A percentile compares a stretch with the other conserved stretches of the same genome.
These are phyloP conservation scores for Cephus pulcher DNA, from an alignment of 2,888 invertebrate species.

Conservation along the genomic window DNA sequence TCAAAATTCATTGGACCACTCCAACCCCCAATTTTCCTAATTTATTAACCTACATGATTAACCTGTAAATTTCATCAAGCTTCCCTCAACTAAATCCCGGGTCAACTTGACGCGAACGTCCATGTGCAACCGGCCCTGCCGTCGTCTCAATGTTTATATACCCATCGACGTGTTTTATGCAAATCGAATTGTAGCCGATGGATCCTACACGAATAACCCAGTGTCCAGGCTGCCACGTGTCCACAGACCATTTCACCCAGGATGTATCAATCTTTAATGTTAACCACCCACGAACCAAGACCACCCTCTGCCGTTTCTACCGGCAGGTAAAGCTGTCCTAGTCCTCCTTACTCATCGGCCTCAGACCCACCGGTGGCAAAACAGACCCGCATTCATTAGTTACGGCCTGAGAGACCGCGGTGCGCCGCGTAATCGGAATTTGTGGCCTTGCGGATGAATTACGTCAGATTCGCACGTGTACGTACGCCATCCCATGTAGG, in stretches of 20 bases:
- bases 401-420: background rate
- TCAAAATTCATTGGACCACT: background rate
- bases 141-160: background rate
- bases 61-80: background rate
- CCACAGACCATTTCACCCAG: background rate
- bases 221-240: slow-evolving; percentile 17
- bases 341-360: background rate
- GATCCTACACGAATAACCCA: slow-evolving; percentile 1
- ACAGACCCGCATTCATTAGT: background rate
- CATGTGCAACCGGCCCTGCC: background rate
- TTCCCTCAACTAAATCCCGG: background rate
- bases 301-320: background rate
- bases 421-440: background rate
- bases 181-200: slow-evolving; percentile 39
- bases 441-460: background rate
- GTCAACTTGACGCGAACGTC: background rate
- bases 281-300: background rate
- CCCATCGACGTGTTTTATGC: slow-evolving; percentile 39
- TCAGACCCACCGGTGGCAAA: background rate
- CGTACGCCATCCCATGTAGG: background rate
- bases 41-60: background rate
- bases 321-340: background rate
- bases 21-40: background rate
- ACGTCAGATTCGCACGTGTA: background rate
- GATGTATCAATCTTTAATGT: background rate